These are phyloP conservation scores for Tenrec ecaudatus DNA, from an alignment of 2,113 vertebrate genomes.

Conservation along the genomic window DNA sequence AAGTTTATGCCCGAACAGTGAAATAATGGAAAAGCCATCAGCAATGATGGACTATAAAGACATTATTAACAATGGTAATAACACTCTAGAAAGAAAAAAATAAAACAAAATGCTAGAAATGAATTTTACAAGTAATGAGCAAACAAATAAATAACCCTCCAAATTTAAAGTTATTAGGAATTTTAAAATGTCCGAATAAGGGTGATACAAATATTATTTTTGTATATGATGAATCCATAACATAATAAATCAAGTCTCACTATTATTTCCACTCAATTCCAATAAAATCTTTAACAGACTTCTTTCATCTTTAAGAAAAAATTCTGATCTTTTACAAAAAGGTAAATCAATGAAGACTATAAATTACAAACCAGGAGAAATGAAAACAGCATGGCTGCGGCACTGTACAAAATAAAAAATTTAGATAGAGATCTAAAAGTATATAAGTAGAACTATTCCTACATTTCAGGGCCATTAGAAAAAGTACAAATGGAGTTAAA, in stretches of 20 bases:
- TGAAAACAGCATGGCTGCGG: neutral
- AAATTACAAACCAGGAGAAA: neutral
- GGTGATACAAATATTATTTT: too few relatives aligned
- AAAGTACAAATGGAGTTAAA: neutral
- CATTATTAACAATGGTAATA: neutral
- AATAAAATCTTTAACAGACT: neutral
- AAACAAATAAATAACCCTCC: too few relatives aligned
- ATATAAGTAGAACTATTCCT: neutral
- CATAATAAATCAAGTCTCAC: neutral
- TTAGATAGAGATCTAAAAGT: neutral
- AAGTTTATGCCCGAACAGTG: neutral
- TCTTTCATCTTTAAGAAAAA: too few relatives aligned
- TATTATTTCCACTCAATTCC: neutral
- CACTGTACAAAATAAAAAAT: neutral
- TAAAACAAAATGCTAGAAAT: neutral
- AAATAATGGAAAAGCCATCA: neutral
- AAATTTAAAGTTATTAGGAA: neutral
- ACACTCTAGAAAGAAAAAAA: too few relatives aligned
- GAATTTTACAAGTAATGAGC: neutral
- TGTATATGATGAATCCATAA: neutral
- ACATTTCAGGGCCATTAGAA: neutral
- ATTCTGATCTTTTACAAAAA: conserved; percentile 9
- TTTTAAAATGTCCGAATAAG: neutral
- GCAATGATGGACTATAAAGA: neutral
- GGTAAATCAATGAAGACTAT: neutral